phyloP scores from a whole-genome alignment of 1,140 invertebrate species.

The Trichonephila inaurata region DNA sequence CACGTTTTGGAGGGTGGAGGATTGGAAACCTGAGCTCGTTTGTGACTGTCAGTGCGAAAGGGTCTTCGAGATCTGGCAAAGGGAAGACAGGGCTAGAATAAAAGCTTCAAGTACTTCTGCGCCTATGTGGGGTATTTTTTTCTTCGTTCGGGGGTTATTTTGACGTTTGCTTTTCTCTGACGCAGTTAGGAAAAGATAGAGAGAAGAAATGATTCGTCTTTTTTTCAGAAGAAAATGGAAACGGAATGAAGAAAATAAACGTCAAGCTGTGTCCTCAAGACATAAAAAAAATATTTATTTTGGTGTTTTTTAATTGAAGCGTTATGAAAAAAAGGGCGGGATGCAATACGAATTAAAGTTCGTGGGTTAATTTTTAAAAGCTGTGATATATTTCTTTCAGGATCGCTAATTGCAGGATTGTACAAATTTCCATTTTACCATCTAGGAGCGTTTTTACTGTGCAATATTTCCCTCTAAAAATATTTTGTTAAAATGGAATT shows the following conservation, averaged over 20 bases:
- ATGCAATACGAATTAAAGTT: no score
- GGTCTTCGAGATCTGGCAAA: background rate
- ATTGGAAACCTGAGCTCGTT: conserved; percentile 28
- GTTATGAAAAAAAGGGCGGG: no score
- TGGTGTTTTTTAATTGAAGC: no score
- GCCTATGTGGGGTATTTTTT: background rate
- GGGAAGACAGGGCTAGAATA: conserved; percentile 9
- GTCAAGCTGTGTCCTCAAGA: background rate
- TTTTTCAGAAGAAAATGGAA: background rate
- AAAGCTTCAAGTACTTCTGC: conserved; percentile 11
- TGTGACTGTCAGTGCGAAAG: conserved; percentile 33
- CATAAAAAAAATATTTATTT: background rate
- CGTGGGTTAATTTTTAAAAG: no score
- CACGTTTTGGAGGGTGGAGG: background rate
- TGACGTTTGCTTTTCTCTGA: background rate
- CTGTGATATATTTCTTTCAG: no score
- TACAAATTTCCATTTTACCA: no score
- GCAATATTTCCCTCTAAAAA: no score
- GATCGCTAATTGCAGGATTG: no score
- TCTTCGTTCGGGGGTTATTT: background rate
- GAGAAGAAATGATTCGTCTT: conserved; percentile 4
- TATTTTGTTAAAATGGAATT: no score
- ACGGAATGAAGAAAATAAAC: background rate
- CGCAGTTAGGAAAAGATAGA: background rate
- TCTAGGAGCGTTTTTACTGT: no score